Base-by-base conservation (phyloP, 1,140 invertebrate species). In the Polypedilum pembai region DNA sequence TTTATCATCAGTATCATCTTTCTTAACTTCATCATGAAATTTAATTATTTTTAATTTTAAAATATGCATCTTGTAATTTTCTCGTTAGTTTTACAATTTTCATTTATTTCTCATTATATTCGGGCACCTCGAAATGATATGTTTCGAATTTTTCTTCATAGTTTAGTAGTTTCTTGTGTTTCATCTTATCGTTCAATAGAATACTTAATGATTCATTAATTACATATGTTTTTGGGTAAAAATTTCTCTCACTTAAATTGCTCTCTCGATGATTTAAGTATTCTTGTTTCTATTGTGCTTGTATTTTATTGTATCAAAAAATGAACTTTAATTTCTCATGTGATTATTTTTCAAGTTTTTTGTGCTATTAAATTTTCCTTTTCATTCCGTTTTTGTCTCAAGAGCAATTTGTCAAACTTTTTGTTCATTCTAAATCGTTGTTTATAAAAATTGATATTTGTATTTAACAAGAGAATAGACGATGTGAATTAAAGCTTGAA, bases 41-140 rank as follows among this genome's bases (percentile, higher is more conserved):
- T 18, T 69, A 17, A n/a, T 66, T 69, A 15, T 69, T 18, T 69
- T 18, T 69, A 17, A n/a, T 66, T 69, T 69, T 69, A 69, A 69
- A 69, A 69, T 69, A 69, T 69, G 17, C 45, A n/a, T 56, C 45
- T 56, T 56, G 12, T 12, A 15, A 12, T 56, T 56, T 56, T 15
- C n/a, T 1, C 45, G 12, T 56, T n/a, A 56, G 12, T 56, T 56
- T 56, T n/a, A 56, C n/a, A 10, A 20, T 69, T 69, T 69, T 66
- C 17, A n/a, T 69, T 69, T 69, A 20, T 18, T 69, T 69, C 65
- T 18, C n/a, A 12, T 56, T 56, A 15, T 15, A 56, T 56, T 69
- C 65, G 65, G 65, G 65, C 65, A 69, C 65, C 24, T 33, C 65
- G 65, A 69, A 69, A 69, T 69, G 65, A 69, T 69, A 69, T 69